These are phyloP conservation scores for Plagodis pulveraria DNA, from an alignment of 2,888 invertebrate genomes.

Conservation along the genomic window DNA sequence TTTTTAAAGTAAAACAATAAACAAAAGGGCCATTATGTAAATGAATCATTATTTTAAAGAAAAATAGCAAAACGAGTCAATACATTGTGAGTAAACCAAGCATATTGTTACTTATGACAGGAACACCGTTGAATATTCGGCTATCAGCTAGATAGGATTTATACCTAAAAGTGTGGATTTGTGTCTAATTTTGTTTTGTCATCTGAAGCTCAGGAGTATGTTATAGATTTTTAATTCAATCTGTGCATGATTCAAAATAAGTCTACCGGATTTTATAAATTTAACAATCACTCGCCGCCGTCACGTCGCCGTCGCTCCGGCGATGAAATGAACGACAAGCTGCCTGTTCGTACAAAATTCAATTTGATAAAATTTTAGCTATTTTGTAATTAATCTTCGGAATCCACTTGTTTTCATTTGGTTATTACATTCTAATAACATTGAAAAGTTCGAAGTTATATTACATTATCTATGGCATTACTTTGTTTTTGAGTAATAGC, in stretches of 20 bases:
- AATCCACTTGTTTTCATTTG: constrained; percentile 32
- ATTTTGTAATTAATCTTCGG: constrained; percentile 48
- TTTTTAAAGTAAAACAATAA: no score
- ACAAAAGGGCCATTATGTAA: no score
- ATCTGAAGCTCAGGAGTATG: constrained; percentile 30
- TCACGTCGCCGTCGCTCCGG: constrained; percentile 21
- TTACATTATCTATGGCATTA: no score
- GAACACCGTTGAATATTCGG: no score
- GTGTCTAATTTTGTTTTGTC: constrained; percentile 22
- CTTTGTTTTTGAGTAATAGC: constrained; percentile 25
- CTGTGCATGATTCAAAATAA: constrained; percentile 41
- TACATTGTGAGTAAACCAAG: no score
- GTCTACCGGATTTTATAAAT: constrained; percentile 43
- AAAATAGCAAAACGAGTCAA: no score
- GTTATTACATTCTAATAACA: constrained; percentile 29
- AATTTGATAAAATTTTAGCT: constrained; percentile 46
- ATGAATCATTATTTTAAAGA: neutral
- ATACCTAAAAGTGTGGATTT: no score
- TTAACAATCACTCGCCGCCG: no score
- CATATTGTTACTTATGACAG: no score
- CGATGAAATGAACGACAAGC: constrained; percentile 25
- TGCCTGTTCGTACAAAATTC: constrained; percentile 41
- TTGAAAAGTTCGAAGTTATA: no score
- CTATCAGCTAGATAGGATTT: no score
- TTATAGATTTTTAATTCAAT: constrained; percentile 33